These are phyloP conservation scores for Harpagus bidentatus DNA, from an alignment of 2,113 vertebrate species.

Conservation along the genomic window DNA sequence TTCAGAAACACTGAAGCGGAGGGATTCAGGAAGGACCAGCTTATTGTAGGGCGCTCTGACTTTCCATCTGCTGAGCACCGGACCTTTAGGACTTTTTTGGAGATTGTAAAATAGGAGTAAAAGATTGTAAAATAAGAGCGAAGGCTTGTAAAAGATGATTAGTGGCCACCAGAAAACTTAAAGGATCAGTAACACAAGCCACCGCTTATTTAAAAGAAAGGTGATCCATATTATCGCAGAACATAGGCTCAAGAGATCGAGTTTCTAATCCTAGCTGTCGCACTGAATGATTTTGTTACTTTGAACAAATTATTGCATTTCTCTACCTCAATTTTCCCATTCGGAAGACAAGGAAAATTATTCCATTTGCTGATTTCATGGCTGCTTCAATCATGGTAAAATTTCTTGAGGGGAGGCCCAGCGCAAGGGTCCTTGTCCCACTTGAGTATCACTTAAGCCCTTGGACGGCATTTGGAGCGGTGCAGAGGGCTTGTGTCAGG, in stretches of 20 bases:
- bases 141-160: conserved; percentile 16
- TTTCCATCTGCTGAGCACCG: neutral
- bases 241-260: neutral
- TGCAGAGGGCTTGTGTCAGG: conserved; percentile 34
- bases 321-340: neutral
- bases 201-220: neutral
- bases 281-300: neutral
- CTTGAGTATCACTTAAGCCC: neutral
- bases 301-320: neutral
- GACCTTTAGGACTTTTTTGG: neutral
- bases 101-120: neutral
- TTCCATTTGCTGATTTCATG: neutral
- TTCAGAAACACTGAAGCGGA: neutral
- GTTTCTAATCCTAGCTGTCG: neutral
- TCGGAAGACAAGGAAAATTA: neutral
- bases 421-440: neutral
- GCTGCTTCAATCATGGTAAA: neutral
- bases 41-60: neutral
- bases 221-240: neutral
- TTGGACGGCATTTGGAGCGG: neutral
- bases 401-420: neutral
- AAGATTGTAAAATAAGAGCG: neutral
- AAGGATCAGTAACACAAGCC: neutral
- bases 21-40: neutral
- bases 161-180: neutral